Conservation (phyloP, 2,113 vertebrate genomes). For the Castor canadensis region DNA sequence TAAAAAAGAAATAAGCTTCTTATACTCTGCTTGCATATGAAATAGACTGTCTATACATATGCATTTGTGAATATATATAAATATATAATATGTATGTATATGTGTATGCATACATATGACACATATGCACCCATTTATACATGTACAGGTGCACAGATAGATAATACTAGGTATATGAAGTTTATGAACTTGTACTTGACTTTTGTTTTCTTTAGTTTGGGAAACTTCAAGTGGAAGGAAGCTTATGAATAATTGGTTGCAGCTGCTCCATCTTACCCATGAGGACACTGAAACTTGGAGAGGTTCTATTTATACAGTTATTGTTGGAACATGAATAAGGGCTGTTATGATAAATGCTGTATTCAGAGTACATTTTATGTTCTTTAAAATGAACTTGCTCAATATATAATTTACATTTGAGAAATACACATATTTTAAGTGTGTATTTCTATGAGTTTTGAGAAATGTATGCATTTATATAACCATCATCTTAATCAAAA, state of each 20-base stretch:
- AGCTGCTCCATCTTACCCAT: neutral
- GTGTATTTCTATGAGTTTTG: neutral
- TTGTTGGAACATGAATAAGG: neutral
- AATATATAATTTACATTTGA: neutral
- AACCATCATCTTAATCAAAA: neutral
- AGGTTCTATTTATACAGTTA: neutral
- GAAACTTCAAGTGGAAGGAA: neutral
- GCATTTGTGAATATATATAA: neutral
- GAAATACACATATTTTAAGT: neutral
- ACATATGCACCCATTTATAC: too few species aligned
- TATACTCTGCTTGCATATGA: neutral
- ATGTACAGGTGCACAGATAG: neutral
- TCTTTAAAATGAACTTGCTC: slow-evolving; percentile 1
- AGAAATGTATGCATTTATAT: neutral
- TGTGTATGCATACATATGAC: neutral
- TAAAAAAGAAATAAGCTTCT: neutral
- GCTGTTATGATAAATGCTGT: neutral
- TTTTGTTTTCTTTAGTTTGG: neutral
- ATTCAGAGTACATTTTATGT: neutral
- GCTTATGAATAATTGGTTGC: neutral
- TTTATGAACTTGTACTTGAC: neutral
- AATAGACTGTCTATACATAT: neutral
- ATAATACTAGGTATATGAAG: neutral
- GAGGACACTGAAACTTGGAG: neutral
- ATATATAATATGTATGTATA: too few species aligned